phyloP scores from a whole-genome alignment of 2,888 invertebrate species.

The Tipula helvola region DNA sequence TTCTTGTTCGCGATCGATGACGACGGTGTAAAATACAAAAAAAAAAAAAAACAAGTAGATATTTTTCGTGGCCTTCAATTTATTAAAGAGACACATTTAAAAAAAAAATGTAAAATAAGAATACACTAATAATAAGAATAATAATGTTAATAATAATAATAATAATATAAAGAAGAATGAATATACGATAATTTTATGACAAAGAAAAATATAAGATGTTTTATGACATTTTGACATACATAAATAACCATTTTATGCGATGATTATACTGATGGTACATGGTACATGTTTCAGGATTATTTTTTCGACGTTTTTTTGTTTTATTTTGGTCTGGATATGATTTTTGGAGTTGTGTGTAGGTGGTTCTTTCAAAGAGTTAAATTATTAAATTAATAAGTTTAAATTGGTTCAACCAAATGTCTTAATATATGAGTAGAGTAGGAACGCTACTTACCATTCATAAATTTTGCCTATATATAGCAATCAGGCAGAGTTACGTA shows the following conservation, averaged over 20 bases:
- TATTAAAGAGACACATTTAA: neutral
- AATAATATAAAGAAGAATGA: neutral
- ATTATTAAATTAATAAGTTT: too few relatives aligned
- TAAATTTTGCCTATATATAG: too few relatives aligned
- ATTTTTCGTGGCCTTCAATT: neutral
- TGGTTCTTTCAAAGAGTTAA: neutral
- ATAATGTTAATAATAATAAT: neutral
- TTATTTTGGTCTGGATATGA: neutral
- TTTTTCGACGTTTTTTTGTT: neutral
- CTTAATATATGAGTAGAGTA: too few relatives aligned
- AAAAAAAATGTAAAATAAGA: neutral
- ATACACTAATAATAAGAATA: neutral
- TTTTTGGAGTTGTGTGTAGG: neutral
- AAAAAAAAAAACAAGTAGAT: neutral
- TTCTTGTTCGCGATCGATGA: conserved; percentile 4
- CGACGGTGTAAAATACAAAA: neutral
- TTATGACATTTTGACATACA: conserved; percentile 4
- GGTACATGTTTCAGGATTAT: neutral
- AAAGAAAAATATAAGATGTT: neutral
- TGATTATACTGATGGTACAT: neutral
- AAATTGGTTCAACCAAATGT: too few relatives aligned
- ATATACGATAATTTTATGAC: neutral
- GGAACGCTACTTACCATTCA: too few relatives aligned
- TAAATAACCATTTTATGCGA: neutral
- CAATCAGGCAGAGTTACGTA: too few relatives aligned